These are phyloP conservation scores for Leptodactylus fallax DNA, from an alignment of 2,797 vertebrate species.

Conservation along the genomic window DNA sequence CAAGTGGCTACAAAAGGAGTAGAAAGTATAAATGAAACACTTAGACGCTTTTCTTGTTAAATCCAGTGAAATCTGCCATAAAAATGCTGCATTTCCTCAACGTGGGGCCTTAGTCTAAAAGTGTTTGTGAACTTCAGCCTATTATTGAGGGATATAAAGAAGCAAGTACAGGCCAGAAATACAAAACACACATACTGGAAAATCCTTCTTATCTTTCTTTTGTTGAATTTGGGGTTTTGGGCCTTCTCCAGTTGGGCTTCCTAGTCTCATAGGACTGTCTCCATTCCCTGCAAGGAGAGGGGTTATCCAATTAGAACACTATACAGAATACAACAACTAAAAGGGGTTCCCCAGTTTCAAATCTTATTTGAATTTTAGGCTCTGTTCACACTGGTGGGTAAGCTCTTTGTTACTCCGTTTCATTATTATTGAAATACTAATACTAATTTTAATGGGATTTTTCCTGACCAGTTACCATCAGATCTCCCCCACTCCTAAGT, in stretches of 20 bases:
- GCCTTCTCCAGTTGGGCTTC: slow-evolving; percentile 79
- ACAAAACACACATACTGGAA: slow-evolving; percentile 82
- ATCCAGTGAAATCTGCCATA: too few species aligned
- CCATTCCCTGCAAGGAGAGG: slow-evolving; percentile 79
- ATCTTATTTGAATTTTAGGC: too few species aligned
- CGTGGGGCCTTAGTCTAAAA: too few species aligned
- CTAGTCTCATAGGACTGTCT: slow-evolving; percentile 80
- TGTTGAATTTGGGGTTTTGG: slow-evolving; percentile 81
- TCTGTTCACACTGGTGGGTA: not conserved
- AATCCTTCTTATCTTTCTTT: slow-evolving; percentile 92
- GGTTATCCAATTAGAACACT: not conserved
- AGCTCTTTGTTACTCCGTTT: not conserved
- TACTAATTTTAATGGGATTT: not conserved
- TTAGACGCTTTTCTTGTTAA: too few species aligned
- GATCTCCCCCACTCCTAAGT: too few species aligned
- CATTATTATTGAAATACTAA: not conserved
- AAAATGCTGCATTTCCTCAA: too few species aligned
- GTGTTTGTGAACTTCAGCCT: too few species aligned
- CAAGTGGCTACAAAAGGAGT: too few species aligned
- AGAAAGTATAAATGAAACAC: too few species aligned
- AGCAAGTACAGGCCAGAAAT: too few species aligned
- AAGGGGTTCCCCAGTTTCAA: slow-evolving; percentile 22
- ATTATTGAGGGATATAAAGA: too few species aligned
- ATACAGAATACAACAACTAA: not conserved
- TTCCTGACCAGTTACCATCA: too few species aligned